Evolutionary conservation across 2,113 vertebrate genomes (phyloP).

Genomic region (Eurypyga helias): DNA sequence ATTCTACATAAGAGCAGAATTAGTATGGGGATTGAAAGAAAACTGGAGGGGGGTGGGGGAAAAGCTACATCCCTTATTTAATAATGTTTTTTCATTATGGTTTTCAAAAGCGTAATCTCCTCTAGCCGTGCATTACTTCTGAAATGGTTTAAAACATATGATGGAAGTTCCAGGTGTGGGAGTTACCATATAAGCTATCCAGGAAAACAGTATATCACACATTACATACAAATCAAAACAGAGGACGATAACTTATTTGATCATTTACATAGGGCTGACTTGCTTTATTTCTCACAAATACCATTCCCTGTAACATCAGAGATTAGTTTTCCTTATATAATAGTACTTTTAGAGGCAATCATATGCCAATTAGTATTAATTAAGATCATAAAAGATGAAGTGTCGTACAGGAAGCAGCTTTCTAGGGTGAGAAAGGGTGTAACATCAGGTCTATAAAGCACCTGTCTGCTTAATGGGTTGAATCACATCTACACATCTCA

Average conservation of each 20-base stretch:
- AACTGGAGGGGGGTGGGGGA: no score
- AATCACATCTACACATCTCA: not conserved
- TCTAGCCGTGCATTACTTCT: not conserved
- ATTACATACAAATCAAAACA: not conserved
- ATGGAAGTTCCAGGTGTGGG: not conserved
- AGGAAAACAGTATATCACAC: not conserved
- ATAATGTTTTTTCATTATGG: not conserved
- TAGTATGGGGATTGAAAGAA: not conserved
- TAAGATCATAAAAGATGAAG: constrained; percentile 13
- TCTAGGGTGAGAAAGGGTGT: not conserved
- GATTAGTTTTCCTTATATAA: not conserved
- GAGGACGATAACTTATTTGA: not conserved
- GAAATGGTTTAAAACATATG: not conserved
- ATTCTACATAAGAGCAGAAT: not conserved
- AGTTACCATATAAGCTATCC: not conserved
- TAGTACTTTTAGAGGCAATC: not conserved
- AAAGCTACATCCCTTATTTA: not conserved
- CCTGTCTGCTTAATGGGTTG: not conserved
- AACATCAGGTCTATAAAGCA: not conserved
- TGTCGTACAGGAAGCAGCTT: not conserved
- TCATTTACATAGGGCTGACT: not conserved
- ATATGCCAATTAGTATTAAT: constrained; percentile 15
- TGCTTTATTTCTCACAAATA: not conserved
- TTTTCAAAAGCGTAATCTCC: not conserved
- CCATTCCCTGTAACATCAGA: not conserved